Evolutionary conservation across 2,888 invertebrate species (phyloP), one percentile per base, ranked within the genome.

Genomic region (Papilio demoleus): DNA sequence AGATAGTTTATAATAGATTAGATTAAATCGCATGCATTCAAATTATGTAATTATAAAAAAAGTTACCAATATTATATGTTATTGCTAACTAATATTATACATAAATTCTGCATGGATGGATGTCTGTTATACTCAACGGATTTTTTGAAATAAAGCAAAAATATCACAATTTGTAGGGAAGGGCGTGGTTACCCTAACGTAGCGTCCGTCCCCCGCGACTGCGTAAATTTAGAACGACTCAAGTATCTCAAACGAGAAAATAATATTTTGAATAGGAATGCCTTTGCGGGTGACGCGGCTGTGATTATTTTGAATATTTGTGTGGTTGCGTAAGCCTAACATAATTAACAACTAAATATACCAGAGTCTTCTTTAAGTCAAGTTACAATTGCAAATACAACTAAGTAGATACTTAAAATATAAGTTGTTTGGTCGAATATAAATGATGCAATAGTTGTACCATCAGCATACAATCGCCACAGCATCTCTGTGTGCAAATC

Each of bases 381-480:
- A n/a, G n/a, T n/a, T n/a, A n/a, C n/a, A 31, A 45, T 2, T 24
- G 14, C 45, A 50, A 24, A 53, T 11, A 50, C 36, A 50, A 24
- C 9, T 9, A 63, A 17, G 9, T 36, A 11, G 22, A 38, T 38
- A 34, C 19, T 17, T 22, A 27, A 2, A 9, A 36, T n/a, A 63
- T 24, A 24, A 38, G 38, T 50, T 14, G 24, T 8, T 50, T 27
- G 38, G 22, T n/a, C n/a, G n/a, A n/a, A n/a, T n/a, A n/a, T n/a
- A n/a, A n/a, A n/a, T n/a, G n/a, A n/a, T n/a, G 31, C 60, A 50
- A 66, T 60, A 47, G 50, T 38, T 38, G 38, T 4, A 12, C 71
- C 78, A 90, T 92, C 91, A 88, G 77, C 90, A 91, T 91, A 91
- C 90, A 91, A 91, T 90, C 85, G 88, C 84, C 84, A 87, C 81